These are phyloP conservation scores for Latrodectus elegans DNA, from an alignment of 2,888 invertebrate species.

Conservation along the genomic window DNA sequence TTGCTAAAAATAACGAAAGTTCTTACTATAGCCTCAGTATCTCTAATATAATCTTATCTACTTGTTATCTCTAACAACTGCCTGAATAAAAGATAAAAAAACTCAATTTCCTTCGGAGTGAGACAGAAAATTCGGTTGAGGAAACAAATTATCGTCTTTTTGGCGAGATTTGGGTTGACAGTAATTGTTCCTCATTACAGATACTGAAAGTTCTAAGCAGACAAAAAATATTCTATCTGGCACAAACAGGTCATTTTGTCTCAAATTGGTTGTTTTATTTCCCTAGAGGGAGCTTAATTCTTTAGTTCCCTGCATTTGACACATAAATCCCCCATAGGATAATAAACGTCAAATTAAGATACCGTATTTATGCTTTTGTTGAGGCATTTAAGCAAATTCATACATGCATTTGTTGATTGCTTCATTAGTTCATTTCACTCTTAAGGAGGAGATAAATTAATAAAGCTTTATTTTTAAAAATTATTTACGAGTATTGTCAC, in stretches of 20 bases:
- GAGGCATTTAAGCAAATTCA: no score
- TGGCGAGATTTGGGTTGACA: conserved; percentile 30
- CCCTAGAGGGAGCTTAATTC: not conserved
- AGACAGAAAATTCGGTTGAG: conserved; percentile 27
- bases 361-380: no score
- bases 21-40: not conserved
- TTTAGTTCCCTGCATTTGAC: not conserved
- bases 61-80: conserved; percentile 23
- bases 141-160: conserved; percentile 56
- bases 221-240: not conserved
- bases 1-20: not conserved
- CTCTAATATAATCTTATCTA: conserved; percentile 1
- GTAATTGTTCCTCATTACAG: conserved; percentile 47
- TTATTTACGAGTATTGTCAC: no score
- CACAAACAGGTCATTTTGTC: conserved; percentile 13
- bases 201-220: not conserved
- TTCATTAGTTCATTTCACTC: no score
- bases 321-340: not conserved
- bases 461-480: no score
- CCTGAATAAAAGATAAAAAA: not conserved
- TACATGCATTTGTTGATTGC: no score
- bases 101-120: conserved; percentile 20
- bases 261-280: conserved; percentile 34
- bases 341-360: not conserved
- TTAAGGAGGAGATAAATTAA: no score